Base-by-base conservation (phyloP, 2,113 vertebrate genomes). In the Echinops telfairi region DNA sequence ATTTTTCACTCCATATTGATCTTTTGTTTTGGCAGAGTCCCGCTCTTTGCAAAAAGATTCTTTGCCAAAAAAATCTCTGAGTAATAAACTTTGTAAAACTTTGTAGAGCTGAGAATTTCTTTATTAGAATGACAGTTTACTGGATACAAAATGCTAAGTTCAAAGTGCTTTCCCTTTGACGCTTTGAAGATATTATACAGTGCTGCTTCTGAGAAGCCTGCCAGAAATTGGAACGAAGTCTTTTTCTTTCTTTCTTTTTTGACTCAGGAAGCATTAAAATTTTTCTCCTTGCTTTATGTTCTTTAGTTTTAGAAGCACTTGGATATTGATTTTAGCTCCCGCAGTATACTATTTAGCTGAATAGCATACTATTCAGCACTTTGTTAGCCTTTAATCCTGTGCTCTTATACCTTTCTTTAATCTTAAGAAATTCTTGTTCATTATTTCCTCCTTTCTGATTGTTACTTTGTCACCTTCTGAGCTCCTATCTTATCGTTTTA, bases 41-140 rank as follows among this genome's bases (percentile, higher is more conserved):
- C 53, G 93, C 64, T 76, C 53, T 20, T 6, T n/a, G n/a, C n/a
- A n/a, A n/a, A n/a, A 85, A 29, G 15, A 75, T 4, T 4, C 11
- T 33, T 87, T 87, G 29, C 71, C 77, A 90, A 83, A 36, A 11
- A 9, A 53, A 12, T 53, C 47, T 6, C 10, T 53, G 47, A 53
- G 12, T 53, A 53, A 53, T 53, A 53, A 91, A 81, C 2, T 19
- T 71, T 75, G 60, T 53, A 0, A 81, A 85, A 93, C 31, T 71
- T 68, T 82, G 4, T 75, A 83, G 62, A 53, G 7, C 79, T 83
- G n/a, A 87, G 14, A 57, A 81, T 58, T 43, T 91, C 47, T 75
- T 88, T 89, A 75, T 75, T 80, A 90, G 93, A 90, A 92, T 84
- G 20, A 31, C 89, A 80, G 58, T 70, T 83, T 73, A 62, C 66